Conservation (phyloP, 2,113 vertebrate species). For the Notothenia rossii region DNA sequence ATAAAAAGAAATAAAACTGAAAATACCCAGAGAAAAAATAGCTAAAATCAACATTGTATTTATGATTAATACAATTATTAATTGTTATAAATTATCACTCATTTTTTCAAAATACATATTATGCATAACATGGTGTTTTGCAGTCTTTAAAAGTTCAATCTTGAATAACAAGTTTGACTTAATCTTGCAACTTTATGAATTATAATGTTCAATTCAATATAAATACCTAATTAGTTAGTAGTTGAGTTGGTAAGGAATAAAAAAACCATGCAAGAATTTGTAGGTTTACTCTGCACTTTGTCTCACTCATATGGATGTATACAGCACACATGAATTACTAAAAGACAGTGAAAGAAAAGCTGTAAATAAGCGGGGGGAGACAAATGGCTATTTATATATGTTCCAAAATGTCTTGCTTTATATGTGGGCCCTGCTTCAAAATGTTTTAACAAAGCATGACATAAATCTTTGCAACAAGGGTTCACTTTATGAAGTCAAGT, state of each 20-base stretch:
- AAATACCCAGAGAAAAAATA: not conserved
- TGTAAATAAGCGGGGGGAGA: too few species aligned
- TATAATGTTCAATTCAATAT: not conserved
- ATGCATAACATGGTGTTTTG: too few species aligned
- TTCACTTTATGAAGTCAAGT: slow-evolving; percentile 17
- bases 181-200: not conserved
- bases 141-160: not conserved
- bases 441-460: slow-evolving; percentile 7
- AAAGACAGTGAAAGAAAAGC: not conserved
- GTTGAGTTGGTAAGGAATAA: not conserved
- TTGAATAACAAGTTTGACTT: not conserved
- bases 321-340: not conserved
- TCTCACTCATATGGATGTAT: not conserved
- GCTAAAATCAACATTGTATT: not conserved
- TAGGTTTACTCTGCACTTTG: not conserved
- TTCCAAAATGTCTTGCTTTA: not conserved
- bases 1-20: not conserved
- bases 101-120: not conserved
- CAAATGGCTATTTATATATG: not conserved
- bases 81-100: not conserved
- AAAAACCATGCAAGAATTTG: too few species aligned
- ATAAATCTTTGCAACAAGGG: not conserved
- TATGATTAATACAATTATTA: not conserved
- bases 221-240: not conserved
- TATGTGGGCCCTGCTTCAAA: not conserved